phyloP scores from a whole-genome alignment of 2,113 vertebrate species.

The Dicerorhinus sumatrensis region DNA sequence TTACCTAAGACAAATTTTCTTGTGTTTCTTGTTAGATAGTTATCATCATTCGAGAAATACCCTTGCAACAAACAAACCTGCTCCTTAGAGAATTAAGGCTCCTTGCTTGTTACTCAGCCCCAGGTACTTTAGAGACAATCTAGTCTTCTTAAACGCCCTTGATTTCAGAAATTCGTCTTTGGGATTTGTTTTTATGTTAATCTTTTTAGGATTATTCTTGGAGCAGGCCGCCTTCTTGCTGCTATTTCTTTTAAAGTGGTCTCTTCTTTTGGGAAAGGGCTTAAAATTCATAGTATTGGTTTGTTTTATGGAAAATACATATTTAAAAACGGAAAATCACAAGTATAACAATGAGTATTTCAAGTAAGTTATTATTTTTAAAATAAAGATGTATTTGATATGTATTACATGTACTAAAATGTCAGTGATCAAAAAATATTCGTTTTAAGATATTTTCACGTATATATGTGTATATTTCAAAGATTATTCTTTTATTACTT shows the following conservation, averaged over 20 bases:
- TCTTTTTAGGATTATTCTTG: not conserved
- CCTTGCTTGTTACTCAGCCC: not conserved
- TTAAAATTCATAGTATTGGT: not conserved
- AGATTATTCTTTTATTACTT: not conserved
- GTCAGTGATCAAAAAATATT: not conserved
- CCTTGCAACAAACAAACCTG: not conserved
- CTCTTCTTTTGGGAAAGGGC: not conserved
- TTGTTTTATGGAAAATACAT: not conserved
- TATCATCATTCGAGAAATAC: not conserved
- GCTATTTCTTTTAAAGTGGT: not conserved
- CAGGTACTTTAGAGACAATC: not conserved
- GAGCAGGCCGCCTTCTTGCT: not conserved
- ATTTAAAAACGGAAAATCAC: not conserved
- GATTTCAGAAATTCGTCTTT: not conserved
- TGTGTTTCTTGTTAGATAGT: not conserved
- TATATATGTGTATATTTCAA: not conserved
- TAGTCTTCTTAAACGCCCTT: not conserved
- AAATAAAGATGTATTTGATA: not conserved
- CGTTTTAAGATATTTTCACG: not conserved
- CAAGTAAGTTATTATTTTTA: not conserved
- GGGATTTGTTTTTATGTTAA: slow-evolving; percentile 42
- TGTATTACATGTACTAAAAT: not conserved
- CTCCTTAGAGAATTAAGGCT: not conserved
- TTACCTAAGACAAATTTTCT: not conserved
- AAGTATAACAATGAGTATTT: not conserved